Evolutionary conservation across 2,113 vertebrate species (phyloP).

Genomic region (Bambusicola thoracicus): DNA sequence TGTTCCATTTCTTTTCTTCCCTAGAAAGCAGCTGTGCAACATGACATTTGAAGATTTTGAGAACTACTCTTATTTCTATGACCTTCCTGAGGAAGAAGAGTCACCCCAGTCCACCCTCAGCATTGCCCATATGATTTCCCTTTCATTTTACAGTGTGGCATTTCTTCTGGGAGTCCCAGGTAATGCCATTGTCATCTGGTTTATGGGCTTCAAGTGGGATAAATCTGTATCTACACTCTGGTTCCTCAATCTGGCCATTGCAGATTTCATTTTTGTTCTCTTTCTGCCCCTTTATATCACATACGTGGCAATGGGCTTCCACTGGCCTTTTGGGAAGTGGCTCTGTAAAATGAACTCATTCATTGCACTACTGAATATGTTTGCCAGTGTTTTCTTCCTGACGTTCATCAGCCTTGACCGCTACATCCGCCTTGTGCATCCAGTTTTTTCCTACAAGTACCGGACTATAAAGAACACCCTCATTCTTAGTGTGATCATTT

Average conservation of each 20-base stretch:
- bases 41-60: conserved; percentile 78
- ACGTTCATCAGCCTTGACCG: conserved; percentile 91
- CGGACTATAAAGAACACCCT: conserved; percentile 78
- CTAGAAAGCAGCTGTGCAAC: conserved; percentile 14
- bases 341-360: conserved; percentile 95
- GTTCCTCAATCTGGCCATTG: conserved; percentile 93
- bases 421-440: conserved; percentile 86
- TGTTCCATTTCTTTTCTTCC: not conserved
- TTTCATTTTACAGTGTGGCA: conserved; percentile 85
- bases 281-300: conserved; percentile 92
- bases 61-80: conserved; percentile 73
- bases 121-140: conserved; percentile 85
- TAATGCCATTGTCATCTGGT: conserved; percentile 93
- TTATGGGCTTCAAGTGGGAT: conserved; percentile 90
- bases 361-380: conserved; percentile 92
- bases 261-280: conserved; percentile 94
- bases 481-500: conserved; percentile 77
- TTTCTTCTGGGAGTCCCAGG: conserved; percentile 91
- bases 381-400: conserved; percentile 94
- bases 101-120: conserved; percentile 71
- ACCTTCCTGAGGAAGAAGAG: conserved; percentile 69
- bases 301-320: conserved; percentile 89
- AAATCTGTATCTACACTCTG: conserved; percentile 89
- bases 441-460: conserved; percentile 79
- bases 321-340: conserved; percentile 89